phyloP scores from a whole-genome alignment of 2,888 invertebrate species.

The Dicyrtomina minuta region DNA sequence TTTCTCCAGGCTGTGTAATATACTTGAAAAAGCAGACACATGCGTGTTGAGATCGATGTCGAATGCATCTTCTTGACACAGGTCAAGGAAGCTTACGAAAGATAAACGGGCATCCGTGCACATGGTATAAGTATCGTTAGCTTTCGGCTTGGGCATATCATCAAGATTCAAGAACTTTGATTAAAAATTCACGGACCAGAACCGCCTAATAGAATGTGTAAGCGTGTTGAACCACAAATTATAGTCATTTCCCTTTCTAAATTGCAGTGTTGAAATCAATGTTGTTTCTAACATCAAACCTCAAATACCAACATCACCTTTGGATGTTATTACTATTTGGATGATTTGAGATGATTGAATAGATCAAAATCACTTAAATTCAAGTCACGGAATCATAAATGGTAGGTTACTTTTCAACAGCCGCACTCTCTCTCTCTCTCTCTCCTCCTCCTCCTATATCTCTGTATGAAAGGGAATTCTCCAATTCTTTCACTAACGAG shows the following conservation, averaged over 20 bases:
- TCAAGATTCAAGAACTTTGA: neutral
- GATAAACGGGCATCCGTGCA: too few relatives aligned
- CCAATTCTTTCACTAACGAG: too few relatives aligned
- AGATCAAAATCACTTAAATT: constrained; percentile 6
- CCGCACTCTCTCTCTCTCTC: neutral
- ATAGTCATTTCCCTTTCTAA: constrained; percentile 12
- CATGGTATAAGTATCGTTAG: too few relatives aligned
- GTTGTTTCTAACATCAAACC: constrained; percentile 12
- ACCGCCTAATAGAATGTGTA: neutral
- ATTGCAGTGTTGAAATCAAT: constrained; percentile 12
- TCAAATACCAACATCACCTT: neutral
- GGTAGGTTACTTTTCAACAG: neutral
- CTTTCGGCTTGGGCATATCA: too few relatives aligned
- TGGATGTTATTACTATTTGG: too few relatives aligned
- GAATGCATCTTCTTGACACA: too few relatives aligned
- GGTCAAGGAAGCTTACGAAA: too few relatives aligned
- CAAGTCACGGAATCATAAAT: constrained; percentile 11
- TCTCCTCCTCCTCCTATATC: neutral
- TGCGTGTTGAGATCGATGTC: too few relatives aligned
- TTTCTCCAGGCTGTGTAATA: too few relatives aligned
- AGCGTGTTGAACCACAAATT: constrained; percentile 15
- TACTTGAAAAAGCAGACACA: too few relatives aligned
- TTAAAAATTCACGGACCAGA: too few relatives aligned
- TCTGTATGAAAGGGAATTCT: too few relatives aligned
- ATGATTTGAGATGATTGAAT: constrained; percentile 22